Evolutionary conservation across 2,888 invertebrate species (phyloP), one percentile per base, ranked within the genome.

Genomic region (Drosophila multiciliata): DNA sequence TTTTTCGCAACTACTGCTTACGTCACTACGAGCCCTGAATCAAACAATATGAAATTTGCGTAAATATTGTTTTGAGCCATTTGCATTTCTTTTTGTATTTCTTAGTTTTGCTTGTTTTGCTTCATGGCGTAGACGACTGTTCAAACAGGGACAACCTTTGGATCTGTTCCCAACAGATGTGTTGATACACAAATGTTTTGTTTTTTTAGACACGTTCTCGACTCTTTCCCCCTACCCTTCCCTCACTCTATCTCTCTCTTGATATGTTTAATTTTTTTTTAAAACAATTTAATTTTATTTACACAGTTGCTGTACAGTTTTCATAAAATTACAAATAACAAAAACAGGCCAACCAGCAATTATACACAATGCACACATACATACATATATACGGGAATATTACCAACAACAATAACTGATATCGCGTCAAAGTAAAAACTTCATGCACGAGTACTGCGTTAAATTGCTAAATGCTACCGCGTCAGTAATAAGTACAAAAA

Each of bases 401-500:
- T 62, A 65, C 63, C 69, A 72, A 48, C 75, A 73, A 71, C 74
- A 60, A 77, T 71, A 80, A 80, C 83, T 88, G 89, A 84, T 88
- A 85, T 83, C 82, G 88, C 83, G 76, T 86, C 89, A 86, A 83
- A 87, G 82, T 81, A 79, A 66, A 83, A 81, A 82, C 80, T 86
- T 86, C 86, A 86, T 86, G 86, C 86, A 89, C 86, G 89, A 86
- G 86, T 87, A 82, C 85, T 84, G 76, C 89, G 89, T 82, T 84
- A 89, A 86, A 86, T 86, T 89, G 89, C 78, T 89, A 84, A 86
- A 87, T 82, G 78, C 78, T 89, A 80, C 87, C 80, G 80, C 89
- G 73, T 78, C 85, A 83, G 78, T 77, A 67, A 66, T 38, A 55
- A 66, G 48, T 26, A 66, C 26, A 33, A 53, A 35, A 48, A 53